Conservation (phyloP, 2,113 vertebrate species). For the Cebidichthys violaceus region DNA sequence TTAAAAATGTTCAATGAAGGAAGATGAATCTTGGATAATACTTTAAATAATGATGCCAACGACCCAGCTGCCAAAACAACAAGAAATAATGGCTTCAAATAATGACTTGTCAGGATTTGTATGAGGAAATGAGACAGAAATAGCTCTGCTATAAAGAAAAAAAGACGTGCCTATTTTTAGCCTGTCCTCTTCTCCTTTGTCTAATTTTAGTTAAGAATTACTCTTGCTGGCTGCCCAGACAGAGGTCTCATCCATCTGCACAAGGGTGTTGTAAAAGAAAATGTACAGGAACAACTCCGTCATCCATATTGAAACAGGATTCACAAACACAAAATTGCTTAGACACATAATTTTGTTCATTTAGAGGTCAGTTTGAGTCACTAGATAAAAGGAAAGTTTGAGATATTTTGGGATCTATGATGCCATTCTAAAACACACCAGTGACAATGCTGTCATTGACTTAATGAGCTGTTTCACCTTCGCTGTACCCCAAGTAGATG, state of each 20-base stretch:
- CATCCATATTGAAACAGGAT: conserved; percentile 23
- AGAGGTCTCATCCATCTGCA: conserved; percentile 49
- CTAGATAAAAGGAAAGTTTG: conserved; percentile 1
- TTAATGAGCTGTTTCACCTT: conserved; percentile 73
- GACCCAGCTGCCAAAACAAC: conserved; percentile 68
- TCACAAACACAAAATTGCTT: not conserved
- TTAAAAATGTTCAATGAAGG: conserved; percentile 35
- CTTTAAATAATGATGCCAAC: conserved; percentile 49
- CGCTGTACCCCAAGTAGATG: conserved; percentile 6
- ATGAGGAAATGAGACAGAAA: conserved; percentile 69
- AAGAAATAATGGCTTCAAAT: conserved; percentile 65
- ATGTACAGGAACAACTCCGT: conserved; percentile 22
- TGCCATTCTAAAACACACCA: conserved; percentile 24
- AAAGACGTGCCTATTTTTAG: conserved; percentile 68
- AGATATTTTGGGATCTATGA: conserved; percentile 48
- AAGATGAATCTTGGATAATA: conserved; percentile 55
- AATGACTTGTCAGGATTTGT: conserved; percentile 70
- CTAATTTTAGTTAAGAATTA: conserved; percentile 73
- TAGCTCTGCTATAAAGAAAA: conserved; percentile 47
- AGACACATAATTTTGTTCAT: conserved; percentile 12
- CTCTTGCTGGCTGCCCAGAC: conserved; percentile 38
- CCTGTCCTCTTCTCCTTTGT: conserved; percentile 51
- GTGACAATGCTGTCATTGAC: conserved; percentile 61
- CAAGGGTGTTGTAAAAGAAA: conserved; percentile 3
- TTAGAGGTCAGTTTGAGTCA: conserved; percentile 24